Base-by-base conservation (phyloP, 2,797 vertebrate genomes). In the Ispidina lecontei region DNA sequence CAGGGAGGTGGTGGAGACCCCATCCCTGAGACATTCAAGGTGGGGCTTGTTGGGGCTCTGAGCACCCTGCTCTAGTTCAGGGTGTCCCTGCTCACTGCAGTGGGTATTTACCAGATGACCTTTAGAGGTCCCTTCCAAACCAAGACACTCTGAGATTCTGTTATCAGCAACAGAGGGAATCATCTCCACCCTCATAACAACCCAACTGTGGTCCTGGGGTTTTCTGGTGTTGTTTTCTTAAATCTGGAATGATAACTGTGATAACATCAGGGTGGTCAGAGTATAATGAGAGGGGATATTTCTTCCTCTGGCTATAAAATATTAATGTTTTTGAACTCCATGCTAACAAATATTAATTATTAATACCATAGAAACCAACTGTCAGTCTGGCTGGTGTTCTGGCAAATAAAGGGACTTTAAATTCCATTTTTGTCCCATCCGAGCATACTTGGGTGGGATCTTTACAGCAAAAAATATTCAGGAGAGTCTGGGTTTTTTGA, bases 341-440 rank as follows among this genome's bases (percentile, higher is more conserved):
- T 56, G n/a, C 35, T 93, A 93, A 94, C 91, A 95, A 83, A 59
- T 75, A 92, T 52, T 84, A 77, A 92, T 91, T 89, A 83, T 58
- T 93, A 93, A 88, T 84, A n/a, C 10, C 29, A 1, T 41, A 60
- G 73, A 83, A 94, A 80, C 22, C 35, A 79, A 31, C 63, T 69
- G 79, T 83, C 82, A 59, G 25, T 55, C 56, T 89, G 49, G 13
- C 56, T 87, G 76, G 33, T 68, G 39, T 85, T 84, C 70, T 72
- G 31, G 41, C 25, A 81, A 83, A 69, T 72, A 81, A 92, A 85
- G 63, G 20, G 16, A 77, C 12, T 91, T 84, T 18, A 65, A 80
- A 83, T 70, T 52, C 5, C 47, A 15, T 78, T 88, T 75, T 84
- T 72, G 51, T 84, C 52, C 56, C 63, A 70, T 80, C 35, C 77